Evolutionary conservation across 2,888 invertebrate species (phyloP), one percentile per base, ranked within the genome.

Genomic region (Napeogenes sylphis): DNA sequence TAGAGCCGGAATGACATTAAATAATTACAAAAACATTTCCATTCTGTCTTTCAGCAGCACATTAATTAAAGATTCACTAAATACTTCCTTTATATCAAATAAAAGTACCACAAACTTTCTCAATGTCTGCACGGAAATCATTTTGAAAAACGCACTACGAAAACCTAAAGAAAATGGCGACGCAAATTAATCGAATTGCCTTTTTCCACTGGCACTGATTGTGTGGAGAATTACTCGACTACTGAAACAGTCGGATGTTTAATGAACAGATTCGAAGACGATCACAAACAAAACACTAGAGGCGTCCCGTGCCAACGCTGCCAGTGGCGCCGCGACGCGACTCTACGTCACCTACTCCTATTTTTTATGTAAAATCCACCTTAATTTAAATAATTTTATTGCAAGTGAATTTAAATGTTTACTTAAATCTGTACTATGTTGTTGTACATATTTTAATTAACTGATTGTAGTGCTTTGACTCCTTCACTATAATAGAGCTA

Each of bases 1-100:
- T 68, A 66, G 57, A 59, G 53, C 61, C 63, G 67, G 63, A 67
- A 70, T 70, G 70, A 66, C 76, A 74, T 72, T n/a, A 64, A 61
- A 68, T 54, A 74, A 71, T 84, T 78, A 86, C 73, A 82, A 74
- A 71, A 83, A 79, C 70, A 79, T 83, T 82, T 81, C 79, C 77
- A 80, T 77, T 85, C 83, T 84, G 76, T 87, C 85, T 80, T 83
- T 88, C 74, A 85, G 73, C 60, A 89, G 73, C 68, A 90, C 90
- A 68, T 90, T 89, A 65, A 90, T 87, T 30, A 89, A 77, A 63
- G 83, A 87, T 82, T 90, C 90, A 87, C 90, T 90, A 74, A 89
- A 90, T 78, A 82, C 90, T 80, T 90, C 90, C 70, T 89, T 90
- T 58, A 89, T 87, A 75, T 89, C 89, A 68, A 89, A 90, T 65